Conservation (phyloP, 2,888 invertebrate species). For the Norana najaformis region DNA sequence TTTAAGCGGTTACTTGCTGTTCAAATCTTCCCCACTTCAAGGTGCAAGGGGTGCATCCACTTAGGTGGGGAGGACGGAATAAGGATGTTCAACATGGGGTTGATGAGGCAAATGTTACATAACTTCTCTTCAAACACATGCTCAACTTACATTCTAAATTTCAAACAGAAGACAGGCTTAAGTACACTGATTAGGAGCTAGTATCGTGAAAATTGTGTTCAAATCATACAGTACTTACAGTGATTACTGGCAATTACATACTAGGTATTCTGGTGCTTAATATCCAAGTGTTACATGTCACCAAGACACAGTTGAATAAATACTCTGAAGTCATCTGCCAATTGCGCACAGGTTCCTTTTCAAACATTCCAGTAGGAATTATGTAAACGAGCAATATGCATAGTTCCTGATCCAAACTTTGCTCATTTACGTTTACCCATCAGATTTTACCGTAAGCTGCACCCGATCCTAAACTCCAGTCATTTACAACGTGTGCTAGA, state of each 20-base stretch:
- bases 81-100: too few relatives aligned
- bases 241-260: background rate
- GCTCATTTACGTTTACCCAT: background rate
- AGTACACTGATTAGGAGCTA: constrained; percentile 4
- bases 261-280: background rate
- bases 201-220: background rate
- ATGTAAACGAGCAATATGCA: too few relatives aligned
- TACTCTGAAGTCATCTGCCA: too few relatives aligned
- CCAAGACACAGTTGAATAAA: background rate
- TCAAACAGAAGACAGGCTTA: background rate
- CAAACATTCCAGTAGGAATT: too few relatives aligned
- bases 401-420: too few relatives aligned
- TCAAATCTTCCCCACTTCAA: background rate
- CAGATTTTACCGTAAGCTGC: background rate
- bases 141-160: background rate
- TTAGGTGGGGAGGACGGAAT: too few relatives aligned
- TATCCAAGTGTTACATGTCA: too few relatives aligned
- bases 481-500: background rate
- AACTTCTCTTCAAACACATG: background rate
- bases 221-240: background rate
- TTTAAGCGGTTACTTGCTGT: background rate
- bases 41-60: too few relatives aligned
- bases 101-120: too few relatives aligned
- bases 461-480: background rate
- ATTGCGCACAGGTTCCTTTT: too few relatives aligned